Conservation (phyloP, 1,140 invertebrate genomes). For the Diorhabda sublineata region DNA sequence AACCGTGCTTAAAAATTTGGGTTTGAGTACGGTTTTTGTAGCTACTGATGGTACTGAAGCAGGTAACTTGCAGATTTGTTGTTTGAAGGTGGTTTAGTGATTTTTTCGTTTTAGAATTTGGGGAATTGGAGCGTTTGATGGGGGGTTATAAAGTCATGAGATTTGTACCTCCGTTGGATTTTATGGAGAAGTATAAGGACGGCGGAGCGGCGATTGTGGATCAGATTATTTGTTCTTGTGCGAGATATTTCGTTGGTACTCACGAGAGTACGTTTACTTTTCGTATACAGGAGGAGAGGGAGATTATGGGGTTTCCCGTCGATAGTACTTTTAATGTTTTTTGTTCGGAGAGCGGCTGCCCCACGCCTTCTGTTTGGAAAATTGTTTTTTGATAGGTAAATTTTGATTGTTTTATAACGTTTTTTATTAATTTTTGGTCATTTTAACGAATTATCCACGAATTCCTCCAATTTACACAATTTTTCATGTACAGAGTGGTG, state of each 20-base stretch:
- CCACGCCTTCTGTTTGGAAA: constrained; percentile 50
- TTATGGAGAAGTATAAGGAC: constrained; percentile 62
- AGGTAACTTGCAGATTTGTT: constrained; percentile 39
- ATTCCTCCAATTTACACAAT: too few species aligned
- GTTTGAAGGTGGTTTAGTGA: too few species aligned
- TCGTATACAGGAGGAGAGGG: constrained; percentile 94
- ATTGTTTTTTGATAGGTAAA: constrained; percentile 46
- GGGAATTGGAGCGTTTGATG: constrained; percentile 31
- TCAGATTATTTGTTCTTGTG: constrained; percentile 90
- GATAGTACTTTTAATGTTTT: constrained; percentile 85
- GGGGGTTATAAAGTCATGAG: constrained; percentile 48
- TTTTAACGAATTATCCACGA: too few species aligned
- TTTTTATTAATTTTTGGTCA: too few species aligned
- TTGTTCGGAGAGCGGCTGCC: constrained; percentile 57
- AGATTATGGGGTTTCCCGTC: constrained; percentile 82
- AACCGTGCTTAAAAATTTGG: constrained; percentile 54
- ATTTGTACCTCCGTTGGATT: constrained; percentile 49
- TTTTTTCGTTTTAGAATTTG: constrained; percentile 20
- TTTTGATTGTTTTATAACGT: too few species aligned
- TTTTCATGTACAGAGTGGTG: too few species aligned
- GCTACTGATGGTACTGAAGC: constrained; percentile 70
- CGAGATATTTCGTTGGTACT: constrained; percentile 85
- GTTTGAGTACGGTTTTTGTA: constrained; percentile 69
- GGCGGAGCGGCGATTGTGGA: constrained; percentile 92
- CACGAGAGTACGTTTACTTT: constrained; percentile 94